These are phyloP conservation scores for Glandiceps talaboti DNA, from an alignment of 53 echinoderm and acorn worm genomes.

Conservation along the genomic window DNA sequence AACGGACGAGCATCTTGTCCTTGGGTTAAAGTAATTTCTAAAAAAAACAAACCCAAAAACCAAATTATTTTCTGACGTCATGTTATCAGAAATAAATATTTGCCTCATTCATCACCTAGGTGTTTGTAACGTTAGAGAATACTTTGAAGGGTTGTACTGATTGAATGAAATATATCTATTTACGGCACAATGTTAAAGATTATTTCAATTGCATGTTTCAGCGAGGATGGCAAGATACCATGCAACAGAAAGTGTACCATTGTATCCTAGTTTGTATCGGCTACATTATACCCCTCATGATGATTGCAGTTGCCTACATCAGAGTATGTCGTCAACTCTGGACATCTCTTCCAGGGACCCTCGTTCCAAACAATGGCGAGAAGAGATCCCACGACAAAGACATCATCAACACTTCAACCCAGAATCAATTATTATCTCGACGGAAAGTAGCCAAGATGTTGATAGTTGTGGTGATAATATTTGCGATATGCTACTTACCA, in stretches of 20 bases:
- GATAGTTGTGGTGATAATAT: slow-evolving; percentile 39
- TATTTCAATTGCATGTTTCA: too few relatives aligned
- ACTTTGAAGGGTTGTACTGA: too few relatives aligned
- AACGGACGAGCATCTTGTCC: too few relatives aligned
- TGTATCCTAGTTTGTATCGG: slow-evolving; percentile 31
- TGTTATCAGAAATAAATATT: too few relatives aligned
- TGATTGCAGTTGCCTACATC: slow-evolving; percentile 53
- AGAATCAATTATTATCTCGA: slow-evolving; percentile 33
- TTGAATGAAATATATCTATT: too few relatives aligned
- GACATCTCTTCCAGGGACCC: slow-evolving; percentile 52
- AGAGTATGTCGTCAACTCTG: slow-evolving; percentile 70
- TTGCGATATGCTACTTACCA: slow-evolving; percentile 48
- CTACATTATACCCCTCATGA: slow-evolving; percentile 43
- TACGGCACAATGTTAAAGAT: too few relatives aligned
- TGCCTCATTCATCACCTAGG: too few relatives aligned
- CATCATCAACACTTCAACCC: slow-evolving; percentile 32
- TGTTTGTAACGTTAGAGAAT: too few relatives aligned
- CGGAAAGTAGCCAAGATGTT: slow-evolving; percentile 58
- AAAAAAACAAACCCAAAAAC: too few relatives aligned
- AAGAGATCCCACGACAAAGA: background rate
- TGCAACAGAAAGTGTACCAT: slow-evolving; percentile 44
- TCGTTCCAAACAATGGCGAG: background rate
- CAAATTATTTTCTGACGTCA: too few relatives aligned
- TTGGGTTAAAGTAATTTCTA: too few relatives aligned
- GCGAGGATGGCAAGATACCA: background rate